A percentile compares a stretch with the other conserved stretches of the same genome.
Conservation (phyloP, 2,888 invertebrate species). For the Folsomia manolachei region DNA sequence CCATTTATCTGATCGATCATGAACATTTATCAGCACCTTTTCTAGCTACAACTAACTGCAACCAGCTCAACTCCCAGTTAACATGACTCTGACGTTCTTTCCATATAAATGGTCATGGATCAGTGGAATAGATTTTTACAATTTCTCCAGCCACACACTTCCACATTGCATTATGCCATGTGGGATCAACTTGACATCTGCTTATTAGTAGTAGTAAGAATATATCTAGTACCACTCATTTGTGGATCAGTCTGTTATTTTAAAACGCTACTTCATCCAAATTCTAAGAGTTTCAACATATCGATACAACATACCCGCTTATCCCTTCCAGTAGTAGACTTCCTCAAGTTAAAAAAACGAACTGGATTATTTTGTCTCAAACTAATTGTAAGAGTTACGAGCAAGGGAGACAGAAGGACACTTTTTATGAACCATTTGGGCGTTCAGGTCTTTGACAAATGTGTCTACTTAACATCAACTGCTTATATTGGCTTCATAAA, state of each 20-base stretch:
- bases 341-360: background rate
- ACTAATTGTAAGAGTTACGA: background rate
- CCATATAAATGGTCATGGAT: background rate
- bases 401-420: background rate
- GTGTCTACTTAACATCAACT: conserved; percentile 48
- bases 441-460: conserved; percentile 48
- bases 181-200: conserved; percentile 19
- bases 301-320: background rate
- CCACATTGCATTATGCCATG: conserved; percentile 7
- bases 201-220: background rate
- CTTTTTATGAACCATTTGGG: conserved; percentile 35
- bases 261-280: background rate
- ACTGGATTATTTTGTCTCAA: background rate
- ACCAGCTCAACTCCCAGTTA: background rate
- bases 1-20: conserved; percentile 15
- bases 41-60: no score
- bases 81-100: background rate
- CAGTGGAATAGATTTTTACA: background rate
- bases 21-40: conserved; percentile 18
- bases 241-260: background rate
- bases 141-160: background rate
- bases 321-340: no score
- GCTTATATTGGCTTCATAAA: conserved; percentile 49
- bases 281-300: background rate
- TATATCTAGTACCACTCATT: background rate